Percentiles rank a stretch among this genome's conserved stretches.
Evolutionary conservation across 1,140 invertebrate genomes (phyloP).

Genomic region (Eufriesea mexicana): DNA sequence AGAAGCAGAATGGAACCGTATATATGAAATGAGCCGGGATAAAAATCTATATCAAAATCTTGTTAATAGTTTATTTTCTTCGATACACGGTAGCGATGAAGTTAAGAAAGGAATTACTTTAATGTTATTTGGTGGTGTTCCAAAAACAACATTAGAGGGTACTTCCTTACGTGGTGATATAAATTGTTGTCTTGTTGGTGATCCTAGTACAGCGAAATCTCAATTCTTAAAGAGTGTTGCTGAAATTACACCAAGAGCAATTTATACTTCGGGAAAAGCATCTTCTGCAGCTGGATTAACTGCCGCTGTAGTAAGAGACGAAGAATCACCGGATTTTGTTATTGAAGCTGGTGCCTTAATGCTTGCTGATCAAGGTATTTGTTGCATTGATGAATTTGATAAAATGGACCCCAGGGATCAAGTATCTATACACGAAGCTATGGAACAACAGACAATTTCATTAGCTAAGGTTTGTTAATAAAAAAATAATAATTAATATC

Average conservation of each 20-base stretch:
- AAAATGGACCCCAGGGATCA: constrained; percentile 99
- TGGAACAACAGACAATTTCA: constrained; percentile 99
- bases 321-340: constrained; percentile 99
- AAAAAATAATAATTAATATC: background rate
- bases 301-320: constrained; percentile 98
- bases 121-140: constrained; percentile 99
- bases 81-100: constrained; percentile 99
- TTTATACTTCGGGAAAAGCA: constrained; percentile 99
- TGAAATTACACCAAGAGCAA: constrained; percentile 96
- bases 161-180: constrained; percentile 96
- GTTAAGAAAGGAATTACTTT: constrained; percentile 97
- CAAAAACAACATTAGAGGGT: constrained; percentile 96
- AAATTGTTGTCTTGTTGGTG: constrained; percentile 99
- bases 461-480: constrained; percentile 90
- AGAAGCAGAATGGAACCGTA: constrained; percentile 96
- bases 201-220: constrained; percentile 99
- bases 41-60: constrained; percentile 96
- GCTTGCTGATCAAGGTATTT: constrained; percentile 99
- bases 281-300: constrained; percentile 98
- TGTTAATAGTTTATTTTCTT: constrained; percentile 96
- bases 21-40: constrained; percentile 98
- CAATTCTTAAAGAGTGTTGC: constrained; percentile 98
- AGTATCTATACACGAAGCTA: constrained; percentile 99
- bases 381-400: constrained; percentile 99
- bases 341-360: constrained; percentile 99